Evolutionary conservation across 2,113 vertebrate species (phyloP), one percentile per base, ranked within the genome.

Genomic region (Chlamydotis undulata): DNA sequence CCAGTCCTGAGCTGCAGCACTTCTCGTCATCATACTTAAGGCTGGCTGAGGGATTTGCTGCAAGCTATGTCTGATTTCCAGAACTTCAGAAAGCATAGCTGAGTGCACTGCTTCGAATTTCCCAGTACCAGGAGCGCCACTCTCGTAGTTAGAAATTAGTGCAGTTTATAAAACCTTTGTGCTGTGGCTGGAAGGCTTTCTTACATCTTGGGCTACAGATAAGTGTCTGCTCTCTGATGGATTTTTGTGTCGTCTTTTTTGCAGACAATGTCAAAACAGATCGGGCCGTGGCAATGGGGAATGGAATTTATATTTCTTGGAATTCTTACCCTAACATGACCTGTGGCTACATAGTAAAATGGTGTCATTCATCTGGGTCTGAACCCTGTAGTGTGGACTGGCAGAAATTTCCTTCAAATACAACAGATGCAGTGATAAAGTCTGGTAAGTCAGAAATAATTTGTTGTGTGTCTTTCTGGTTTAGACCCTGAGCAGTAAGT

Each of bases 331-430:
- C 97, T 59, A 98, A 97, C 14, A 69, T 98, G 92, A 98, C 98
- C 29, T 98, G 98, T 41, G 98, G 98, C 83, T 98, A 98, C 10
- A 74, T 97, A 19, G 90, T 98, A 63, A 98, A 98, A 53, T 98
- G 98, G 98, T 98, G 97, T 84, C 95, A 94, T 78, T 95, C 97
- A 3, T 95, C 94, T 59, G 93, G 24, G 19, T 83, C 96, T 56
- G 87, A 97, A 55, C 94, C 94, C 10, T 98, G 98, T 93, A 95
- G 57, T 14, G 93, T 98, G 81, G 96, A 98, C 83, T 98, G 98
- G 98, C 97, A 96, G 89, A 98, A 97, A 39, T 97, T 98, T 74
- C 93, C 98, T 61, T 96, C 98, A 49, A 90, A 96, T 89, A 90
- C 86, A 93, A 98, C 97, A 29, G 91, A 96, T 84, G 92, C 95